A percentile compares a stretch with the other conserved stretches of the same genome.
These are phyloP conservation scores for Silurus glanis DNA, from an alignment of 2,113 vertebrate species.

Conservation along the genomic window DNA sequence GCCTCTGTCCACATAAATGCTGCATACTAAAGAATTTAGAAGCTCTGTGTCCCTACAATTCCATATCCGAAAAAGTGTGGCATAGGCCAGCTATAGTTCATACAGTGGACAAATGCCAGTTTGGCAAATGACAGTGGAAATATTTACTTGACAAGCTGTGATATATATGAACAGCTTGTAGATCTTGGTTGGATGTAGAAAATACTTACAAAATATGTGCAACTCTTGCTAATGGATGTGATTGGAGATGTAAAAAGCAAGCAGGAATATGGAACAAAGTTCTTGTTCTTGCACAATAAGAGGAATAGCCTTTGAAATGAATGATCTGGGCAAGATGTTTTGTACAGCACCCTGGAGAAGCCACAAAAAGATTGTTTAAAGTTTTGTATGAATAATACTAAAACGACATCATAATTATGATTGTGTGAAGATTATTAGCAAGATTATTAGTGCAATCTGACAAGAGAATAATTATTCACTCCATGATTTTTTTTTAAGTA, in stretches of 20 bases:
- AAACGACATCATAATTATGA: background rate
- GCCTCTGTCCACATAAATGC: background rate
- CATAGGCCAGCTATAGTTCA: background rate
- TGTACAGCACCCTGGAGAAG: background rate
- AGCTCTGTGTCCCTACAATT: background rate
- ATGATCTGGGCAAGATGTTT: background rate
- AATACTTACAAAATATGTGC: conserved; percentile 11
- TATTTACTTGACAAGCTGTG: background rate
- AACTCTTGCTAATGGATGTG: background rate
- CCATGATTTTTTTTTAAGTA: background rate
- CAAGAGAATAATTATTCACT: background rate
- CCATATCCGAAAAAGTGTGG: background rate
- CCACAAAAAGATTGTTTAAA: background rate
- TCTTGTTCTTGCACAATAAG: conserved; percentile 36
- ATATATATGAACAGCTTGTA: background rate
- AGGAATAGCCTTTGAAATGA: background rate
- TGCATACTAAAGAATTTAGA: background rate
- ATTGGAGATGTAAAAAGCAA: conserved; percentile 10
- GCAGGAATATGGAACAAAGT: conserved; percentile 50
- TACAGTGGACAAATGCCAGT: conserved; percentile 14
- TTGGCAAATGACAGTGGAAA: background rate
- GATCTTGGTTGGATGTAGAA: background rate
- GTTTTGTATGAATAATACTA: background rate
- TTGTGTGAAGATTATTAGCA: no score
- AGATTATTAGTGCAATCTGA: background rate